Base-by-base conservation (phyloP, 2,113 vertebrate genomes). In the Gavialis gangeticus region DNA sequence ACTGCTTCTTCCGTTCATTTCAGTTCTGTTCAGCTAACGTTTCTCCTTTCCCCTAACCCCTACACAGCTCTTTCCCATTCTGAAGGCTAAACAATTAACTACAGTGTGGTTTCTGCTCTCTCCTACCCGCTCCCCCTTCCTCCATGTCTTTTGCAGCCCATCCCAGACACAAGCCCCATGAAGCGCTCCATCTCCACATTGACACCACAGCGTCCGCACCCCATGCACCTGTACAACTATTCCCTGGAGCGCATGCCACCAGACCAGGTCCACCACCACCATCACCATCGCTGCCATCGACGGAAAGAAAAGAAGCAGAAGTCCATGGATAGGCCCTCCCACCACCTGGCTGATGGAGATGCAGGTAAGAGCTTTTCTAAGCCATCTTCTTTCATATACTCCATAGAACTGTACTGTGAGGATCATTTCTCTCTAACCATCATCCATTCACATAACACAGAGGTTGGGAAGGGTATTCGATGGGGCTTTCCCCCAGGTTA, bases 281-380 rank as follows among this genome's bases (percentile, higher is more conserved):
- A 99, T 83, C 99, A 99, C 96, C 99, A 98, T 95, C 99, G 98
- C 96, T 99, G 99, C 98, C 99, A 99, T 92, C 99, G 99, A 58
- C 98, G 98, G 92, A 98, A 98, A 83, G 99, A 99, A 56, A 99
- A 98, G 97, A 99, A 99, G 94, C 99, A 99, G 97, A 98, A 98
- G 94, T 99, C 99, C 22, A 81, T 99, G 94, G 99, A 99, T 21
- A 98, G 98, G 89, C 98, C 98, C 0, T 89, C 98, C 22, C 96
- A 97, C 73, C 98, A 97, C 71, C 93, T 98, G 25, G 96, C 97
- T 1, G 97, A 98, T 4, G 91, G 91, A 9, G 97, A 98, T 17
- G 94, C 98, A 17, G 98, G 99, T 99, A 63, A 94, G 96, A 78
- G 86, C 54, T 85, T 28, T 73, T 73, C 66, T 58, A 77, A n/a